Evolutionary conservation across 2,113 vertebrate genomes (phyloP).

Genomic region (Serilophus lunatus): DNA sequence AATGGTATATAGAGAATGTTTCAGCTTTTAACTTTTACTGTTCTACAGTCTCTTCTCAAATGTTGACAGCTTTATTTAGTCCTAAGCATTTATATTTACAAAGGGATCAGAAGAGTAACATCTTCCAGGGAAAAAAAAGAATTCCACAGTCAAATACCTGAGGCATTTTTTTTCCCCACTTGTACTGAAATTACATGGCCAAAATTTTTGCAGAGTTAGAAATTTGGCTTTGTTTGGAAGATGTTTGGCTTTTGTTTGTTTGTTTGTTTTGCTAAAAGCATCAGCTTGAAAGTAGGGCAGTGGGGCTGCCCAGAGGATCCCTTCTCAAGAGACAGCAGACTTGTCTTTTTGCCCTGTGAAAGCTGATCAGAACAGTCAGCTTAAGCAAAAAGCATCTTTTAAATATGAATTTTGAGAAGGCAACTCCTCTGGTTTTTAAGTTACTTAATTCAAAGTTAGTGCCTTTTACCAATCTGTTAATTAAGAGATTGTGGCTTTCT

Average conservation of each 20-base stretch:
- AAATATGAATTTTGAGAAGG: background rate
- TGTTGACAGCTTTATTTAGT: slow-evolving; percentile 8
- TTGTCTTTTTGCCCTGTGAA: background rate
- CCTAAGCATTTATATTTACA: background rate
- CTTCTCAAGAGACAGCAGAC: background rate
- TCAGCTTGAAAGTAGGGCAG: background rate
- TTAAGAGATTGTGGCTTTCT: background rate
- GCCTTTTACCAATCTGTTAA: background rate
- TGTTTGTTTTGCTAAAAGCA: rapidly evolving
- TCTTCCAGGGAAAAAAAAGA: background rate
- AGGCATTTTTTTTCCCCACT: rapidly evolving
- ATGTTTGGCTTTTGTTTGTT: background rate
- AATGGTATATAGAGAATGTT: background rate
- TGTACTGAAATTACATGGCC: background rate
- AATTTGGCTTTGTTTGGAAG: background rate
- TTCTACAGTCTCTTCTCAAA: background rate
- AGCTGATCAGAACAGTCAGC: background rate
- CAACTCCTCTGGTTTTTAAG: background rate
- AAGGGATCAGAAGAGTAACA: background rate
- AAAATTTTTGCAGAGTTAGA: background rate
- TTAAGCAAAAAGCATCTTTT: background rate
- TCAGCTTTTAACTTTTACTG: background rate
- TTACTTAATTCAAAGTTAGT: background rate
- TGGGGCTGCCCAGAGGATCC: background rate
- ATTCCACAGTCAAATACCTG: background rate